Evolutionary conservation across 2,797 vertebrate species (phyloP).

Genomic region (Gallinago stenura): DNA sequence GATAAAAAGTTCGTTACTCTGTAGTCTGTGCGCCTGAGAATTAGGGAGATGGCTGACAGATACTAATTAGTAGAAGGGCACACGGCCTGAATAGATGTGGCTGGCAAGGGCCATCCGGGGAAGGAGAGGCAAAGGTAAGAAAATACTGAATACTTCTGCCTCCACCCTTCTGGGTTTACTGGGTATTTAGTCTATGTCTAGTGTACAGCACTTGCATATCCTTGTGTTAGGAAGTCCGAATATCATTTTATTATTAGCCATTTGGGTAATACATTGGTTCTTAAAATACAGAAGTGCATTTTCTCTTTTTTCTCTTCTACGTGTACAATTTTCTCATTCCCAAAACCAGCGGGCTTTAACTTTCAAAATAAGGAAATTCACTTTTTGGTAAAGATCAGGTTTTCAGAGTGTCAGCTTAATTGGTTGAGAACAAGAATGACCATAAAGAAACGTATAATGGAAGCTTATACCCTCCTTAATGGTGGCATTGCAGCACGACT

Average conservation of each 20-base stretch:
- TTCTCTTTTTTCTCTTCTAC: background rate
- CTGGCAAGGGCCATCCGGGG: background rate
- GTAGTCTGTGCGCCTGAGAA: background rate
- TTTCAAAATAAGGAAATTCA: background rate
- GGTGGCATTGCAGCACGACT: background rate
- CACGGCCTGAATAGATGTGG: background rate
- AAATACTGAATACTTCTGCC: background rate
- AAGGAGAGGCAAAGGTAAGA: background rate
- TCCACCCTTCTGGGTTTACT: background rate
- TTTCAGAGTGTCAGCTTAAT: background rate
- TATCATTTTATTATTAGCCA: background rate
- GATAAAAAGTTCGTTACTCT: background rate
- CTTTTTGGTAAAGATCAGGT: background rate
- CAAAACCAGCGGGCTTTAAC: background rate
- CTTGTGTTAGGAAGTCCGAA: background rate
- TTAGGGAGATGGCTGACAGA: background rate
- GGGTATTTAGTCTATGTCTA: background rate
- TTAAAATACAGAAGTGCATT: background rate
- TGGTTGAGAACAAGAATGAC: background rate
- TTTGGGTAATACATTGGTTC: background rate
- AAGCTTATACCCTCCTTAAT: background rate
- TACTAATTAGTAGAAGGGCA: background rate
- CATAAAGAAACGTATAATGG: background rate
- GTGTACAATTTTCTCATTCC: background rate
- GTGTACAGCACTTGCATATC: background rate